Conservation (phyloP, 2,888 invertebrate species). For the Drosophila formosana region DNA sequence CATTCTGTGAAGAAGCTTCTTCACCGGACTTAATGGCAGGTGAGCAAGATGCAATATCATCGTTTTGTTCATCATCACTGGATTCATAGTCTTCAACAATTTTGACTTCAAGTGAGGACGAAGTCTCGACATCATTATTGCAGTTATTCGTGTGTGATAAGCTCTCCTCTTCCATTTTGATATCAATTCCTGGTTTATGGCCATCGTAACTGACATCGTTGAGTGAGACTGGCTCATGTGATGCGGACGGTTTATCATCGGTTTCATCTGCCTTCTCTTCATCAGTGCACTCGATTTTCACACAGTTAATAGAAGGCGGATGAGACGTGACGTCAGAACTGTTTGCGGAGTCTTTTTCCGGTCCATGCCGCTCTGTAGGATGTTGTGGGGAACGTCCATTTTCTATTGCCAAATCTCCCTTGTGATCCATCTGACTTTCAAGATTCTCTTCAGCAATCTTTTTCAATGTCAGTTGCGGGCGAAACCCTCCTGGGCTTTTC, state of each 20-base stretch:
- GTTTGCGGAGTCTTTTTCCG: not conserved
- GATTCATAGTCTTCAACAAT: conserved; percentile 29
- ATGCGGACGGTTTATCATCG: conserved; percentile 29
- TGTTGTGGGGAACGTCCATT: conserved; percentile 30
- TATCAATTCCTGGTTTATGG: conserved; percentile 4
- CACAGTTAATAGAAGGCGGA: not conserved
- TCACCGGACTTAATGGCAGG: conserved; percentile 11
- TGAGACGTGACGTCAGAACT: conserved; percentile 10
- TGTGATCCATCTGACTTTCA: not conserved
- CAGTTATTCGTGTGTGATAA: conserved; percentile 1
- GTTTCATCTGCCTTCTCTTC: not conserved
- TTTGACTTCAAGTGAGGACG: conserved; percentile 16
- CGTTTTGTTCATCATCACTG: conserved; percentile 8
- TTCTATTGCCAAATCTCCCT: conserved; percentile 10
- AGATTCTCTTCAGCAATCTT: conserved; percentile 5
- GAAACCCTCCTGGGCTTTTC: conserved; percentile 25
- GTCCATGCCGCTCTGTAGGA: not conserved
- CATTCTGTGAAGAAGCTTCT: conserved; percentile 15
- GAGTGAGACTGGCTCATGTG: not conserved
- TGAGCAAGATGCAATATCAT: not conserved
- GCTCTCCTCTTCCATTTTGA: conserved; percentile 10
- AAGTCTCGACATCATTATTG: conserved; percentile 3
- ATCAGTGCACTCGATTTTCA: conserved; percentile 5
- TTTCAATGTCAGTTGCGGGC: conserved; percentile 4
- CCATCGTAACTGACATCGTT: not conserved